Evolutionary conservation across 2,113 vertebrate species (phyloP), one percentile per base, ranked within the genome.

Genomic region (Phylloscopus trochiloides): DNA sequence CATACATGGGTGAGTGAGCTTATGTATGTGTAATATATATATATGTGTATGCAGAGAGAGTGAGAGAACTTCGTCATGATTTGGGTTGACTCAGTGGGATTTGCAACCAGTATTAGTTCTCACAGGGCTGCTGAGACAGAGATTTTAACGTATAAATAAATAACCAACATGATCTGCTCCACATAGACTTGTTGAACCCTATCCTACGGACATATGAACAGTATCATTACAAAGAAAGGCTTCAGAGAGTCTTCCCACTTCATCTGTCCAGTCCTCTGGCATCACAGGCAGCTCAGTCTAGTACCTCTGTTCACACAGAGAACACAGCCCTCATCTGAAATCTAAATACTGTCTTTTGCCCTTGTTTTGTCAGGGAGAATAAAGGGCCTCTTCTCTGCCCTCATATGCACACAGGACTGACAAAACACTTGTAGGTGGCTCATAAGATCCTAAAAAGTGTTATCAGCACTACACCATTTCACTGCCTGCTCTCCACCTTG

Each of bases 61-160:
- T 22, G 26, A 77, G 80, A 94, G 83, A 3, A 36, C 67, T 77
- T 94, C 90, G 93, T 81, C 92, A 66, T 87, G 76, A 29, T 95
- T 73, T 85, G 93, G 54, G 72, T 89, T 42, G 28, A 38, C 72
- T 94, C 87, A 62, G 70, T 0, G 2, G 88, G 88, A 92, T 80
- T 84, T 94, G 76, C 84, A 83, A 68, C 43, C 55, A 52, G 17
- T 77, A 13, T 24, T 61, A 40, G 67, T 81, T 90, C 82, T 92
- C 88, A 85, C 40, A 10, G 40, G 48, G 54, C 66, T 85, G 70
- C 81, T 18, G 14, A 92, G 91, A 55, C 40, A 40, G 91, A 70
- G 32, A 90, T 81, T 63, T 88, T 68, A 85, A 47, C 0, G 0
- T 54, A 29, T 31, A 75, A 75, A 40, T 89, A 82, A 92, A 72